Conservation (phyloP, 2,113 vertebrate species). For the Petrocephalus microphthalmus region DNA sequence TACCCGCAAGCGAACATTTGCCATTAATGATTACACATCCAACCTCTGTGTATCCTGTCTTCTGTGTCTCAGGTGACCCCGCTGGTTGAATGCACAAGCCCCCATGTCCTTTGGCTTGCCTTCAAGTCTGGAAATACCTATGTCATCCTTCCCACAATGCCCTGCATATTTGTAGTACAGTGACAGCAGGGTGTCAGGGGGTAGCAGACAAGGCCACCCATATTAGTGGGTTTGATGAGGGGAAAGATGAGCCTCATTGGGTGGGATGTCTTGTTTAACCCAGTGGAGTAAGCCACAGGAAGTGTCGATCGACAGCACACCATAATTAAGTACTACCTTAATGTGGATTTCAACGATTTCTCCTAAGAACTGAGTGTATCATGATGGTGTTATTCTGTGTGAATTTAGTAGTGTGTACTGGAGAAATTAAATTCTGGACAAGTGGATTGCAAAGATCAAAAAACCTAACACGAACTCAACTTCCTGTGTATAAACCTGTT, state of each 20-base stretch:
- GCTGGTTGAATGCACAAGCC: conserved; percentile 15
- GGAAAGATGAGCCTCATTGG: not conserved
- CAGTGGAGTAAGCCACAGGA: not conserved
- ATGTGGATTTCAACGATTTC: not conserved
- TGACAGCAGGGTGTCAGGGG: not conserved
- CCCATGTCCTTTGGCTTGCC: not conserved
- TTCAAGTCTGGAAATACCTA: not conserved
- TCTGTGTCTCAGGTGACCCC: not conserved
- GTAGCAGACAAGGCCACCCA: not conserved
- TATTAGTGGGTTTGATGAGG: not conserved
- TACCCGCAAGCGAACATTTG: conserved; percentile 43
- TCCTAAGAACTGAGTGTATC: not conserved
- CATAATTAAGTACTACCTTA: not conserved
- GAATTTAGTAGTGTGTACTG: not conserved
- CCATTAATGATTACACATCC: conserved; percentile 53
- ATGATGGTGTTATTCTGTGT: not conserved
- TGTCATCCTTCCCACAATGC: not conserved
- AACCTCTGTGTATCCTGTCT: conserved; percentile 29
- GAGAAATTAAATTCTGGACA: not conserved
- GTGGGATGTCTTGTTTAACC: not conserved
- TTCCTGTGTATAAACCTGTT: not conserved
- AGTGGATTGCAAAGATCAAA: not conserved
- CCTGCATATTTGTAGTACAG: not conserved
- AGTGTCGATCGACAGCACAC: not conserved
- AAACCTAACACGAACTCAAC: not conserved